A percentile compares a stretch with the other conserved stretches of the same genome.
Conservation (phyloP, 2,113 vertebrate species). For the Meles meles region DNA sequence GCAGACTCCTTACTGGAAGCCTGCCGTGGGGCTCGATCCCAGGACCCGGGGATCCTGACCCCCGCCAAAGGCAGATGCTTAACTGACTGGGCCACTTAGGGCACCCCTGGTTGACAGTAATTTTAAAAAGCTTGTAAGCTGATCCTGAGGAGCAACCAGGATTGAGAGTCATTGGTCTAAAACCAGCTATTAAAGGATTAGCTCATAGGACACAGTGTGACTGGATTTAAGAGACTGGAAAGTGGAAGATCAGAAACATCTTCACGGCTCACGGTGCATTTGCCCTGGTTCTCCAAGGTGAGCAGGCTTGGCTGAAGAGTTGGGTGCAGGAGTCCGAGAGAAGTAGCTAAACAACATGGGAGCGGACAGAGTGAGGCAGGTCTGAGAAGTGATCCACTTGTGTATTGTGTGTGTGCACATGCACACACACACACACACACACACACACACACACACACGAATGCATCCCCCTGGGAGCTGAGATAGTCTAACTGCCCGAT, state of each 20-base stretch:
- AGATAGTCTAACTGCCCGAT: background rate
- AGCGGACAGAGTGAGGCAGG: background rate
- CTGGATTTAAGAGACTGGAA: background rate
- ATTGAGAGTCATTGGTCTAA: background rate
- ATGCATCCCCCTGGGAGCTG: background rate
- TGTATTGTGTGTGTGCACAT: too few relatives aligned
- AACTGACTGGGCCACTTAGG: background rate
- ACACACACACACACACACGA: too few relatives aligned
- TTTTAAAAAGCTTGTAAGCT: background rate
- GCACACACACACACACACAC: too few relatives aligned
- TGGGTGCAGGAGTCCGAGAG: background rate
- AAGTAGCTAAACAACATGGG: background rate
- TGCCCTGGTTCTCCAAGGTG: background rate
- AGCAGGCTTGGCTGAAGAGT: background rate
- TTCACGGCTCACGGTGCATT: background rate
- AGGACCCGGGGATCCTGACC: background rate
- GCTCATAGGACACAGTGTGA: background rate
- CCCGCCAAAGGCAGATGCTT: background rate
- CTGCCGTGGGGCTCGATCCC: background rate
- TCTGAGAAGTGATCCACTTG: background rate
- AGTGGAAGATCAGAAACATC: background rate
- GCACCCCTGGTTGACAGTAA: background rate
- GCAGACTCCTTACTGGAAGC: background rate
- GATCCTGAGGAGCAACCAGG: background rate
- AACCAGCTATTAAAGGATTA: background rate